phyloP scores from a whole-genome alignment of 2,888 invertebrate species.

The Agelastica alni region DNA sequence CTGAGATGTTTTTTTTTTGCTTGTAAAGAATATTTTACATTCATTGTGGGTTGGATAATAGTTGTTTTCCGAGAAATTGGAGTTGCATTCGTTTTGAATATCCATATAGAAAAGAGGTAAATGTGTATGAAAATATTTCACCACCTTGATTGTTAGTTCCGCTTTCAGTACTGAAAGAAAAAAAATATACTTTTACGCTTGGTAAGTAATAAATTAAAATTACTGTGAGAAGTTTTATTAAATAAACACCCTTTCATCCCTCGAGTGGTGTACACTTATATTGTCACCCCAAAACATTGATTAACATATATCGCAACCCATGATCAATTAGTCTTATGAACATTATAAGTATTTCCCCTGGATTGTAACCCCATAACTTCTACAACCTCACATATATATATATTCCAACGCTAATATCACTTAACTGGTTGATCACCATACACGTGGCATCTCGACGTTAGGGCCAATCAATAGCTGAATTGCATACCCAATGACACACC shows the following conservation, averaged over 20 bases:
- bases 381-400: too few species aligned
- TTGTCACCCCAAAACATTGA: conserved; percentile 16
- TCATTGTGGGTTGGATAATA: background rate
- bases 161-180: too few species aligned
- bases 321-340: conserved; percentile 14
- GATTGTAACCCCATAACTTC: conserved; percentile 2
- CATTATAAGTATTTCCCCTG: conserved; percentile 12
- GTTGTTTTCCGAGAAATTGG: too few species aligned
- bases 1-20: background rate
- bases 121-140: too few species aligned
- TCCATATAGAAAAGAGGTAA: too few species aligned
- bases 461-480: conserved; percentile 17
- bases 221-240: too few species aligned
- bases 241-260: too few species aligned
- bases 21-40: conserved; percentile 2
- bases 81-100: too few species aligned
- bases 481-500: conserved; percentile 11
- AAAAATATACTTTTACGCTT: too few species aligned
- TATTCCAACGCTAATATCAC: conserved; percentile 37
- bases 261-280: background rate
- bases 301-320: conserved; percentile 19
- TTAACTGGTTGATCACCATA: conserved; percentile 42
- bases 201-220: too few species aligned
- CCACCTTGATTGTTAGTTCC: too few species aligned
- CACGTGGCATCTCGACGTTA: conserved; percentile 43